A percentile compares a stretch with the other conserved stretches of the same genome.
These are phyloP conservation scores for Artemia franciscana DNA, from an alignment of 1,140 invertebrate species.

Conservation along the genomic window DNA sequence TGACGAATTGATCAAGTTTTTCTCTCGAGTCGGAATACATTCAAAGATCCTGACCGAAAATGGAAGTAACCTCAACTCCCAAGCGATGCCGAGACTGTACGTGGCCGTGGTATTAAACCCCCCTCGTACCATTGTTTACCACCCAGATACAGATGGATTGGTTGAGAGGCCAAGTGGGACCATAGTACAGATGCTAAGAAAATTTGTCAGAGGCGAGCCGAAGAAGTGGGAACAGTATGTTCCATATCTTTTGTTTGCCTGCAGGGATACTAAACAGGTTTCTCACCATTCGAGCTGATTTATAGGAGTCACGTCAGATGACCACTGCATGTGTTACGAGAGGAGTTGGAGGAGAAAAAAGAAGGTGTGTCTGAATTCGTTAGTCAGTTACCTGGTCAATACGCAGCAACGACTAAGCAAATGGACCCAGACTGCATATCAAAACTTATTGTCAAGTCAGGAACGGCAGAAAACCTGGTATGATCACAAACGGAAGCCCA, in stretches of 20 bases:
- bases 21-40: slow-evolving; percentile 11
- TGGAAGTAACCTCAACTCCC: slow-evolving; percentile 8
- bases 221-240: background rate
- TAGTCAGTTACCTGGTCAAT: background rate
- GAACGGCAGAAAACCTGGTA: background rate
- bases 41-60: slow-evolving; percentile 14
- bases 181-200: slow-evolving; percentile 11
- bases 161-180: slow-evolving; percentile 15
- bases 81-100: slow-evolving; percentile 8
- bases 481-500: background rate
- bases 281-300: slow-evolving; percentile 4
- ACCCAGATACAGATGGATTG: slow-evolving; percentile 10
- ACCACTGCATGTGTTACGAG: background rate
- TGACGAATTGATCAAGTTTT: background rate
- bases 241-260: background rate
- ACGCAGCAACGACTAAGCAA: background rate
- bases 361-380: background rate
- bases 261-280: background rate
- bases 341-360: background rate
- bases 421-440: background rate
- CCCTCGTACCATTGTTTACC: slow-evolving; percentile 10
- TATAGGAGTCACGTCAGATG: background rate
- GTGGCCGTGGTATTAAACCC: slow-evolving; percentile 8
- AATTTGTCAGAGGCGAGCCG: background rate
- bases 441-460: background rate